Conservation (phyloP, 2,797 vertebrate genomes). For the Arvicola amphibius region DNA sequence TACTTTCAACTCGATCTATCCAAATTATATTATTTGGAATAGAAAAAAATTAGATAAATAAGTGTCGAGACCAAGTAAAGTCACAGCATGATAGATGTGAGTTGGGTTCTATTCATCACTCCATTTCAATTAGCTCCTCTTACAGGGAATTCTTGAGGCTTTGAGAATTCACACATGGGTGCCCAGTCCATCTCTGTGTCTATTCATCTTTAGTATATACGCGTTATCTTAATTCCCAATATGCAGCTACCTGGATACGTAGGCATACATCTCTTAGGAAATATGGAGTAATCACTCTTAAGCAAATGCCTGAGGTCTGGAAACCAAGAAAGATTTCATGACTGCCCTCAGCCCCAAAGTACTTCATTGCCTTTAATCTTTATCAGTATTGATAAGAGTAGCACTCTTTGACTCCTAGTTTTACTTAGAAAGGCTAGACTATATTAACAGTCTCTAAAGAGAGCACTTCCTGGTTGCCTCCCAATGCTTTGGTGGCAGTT, state of each 20-base stretch:
- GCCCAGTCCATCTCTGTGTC: background rate
- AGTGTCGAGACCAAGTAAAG: background rate
- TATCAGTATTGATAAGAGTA: background rate
- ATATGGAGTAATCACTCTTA: background rate
- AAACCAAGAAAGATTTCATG: background rate
- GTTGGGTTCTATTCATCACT: background rate
- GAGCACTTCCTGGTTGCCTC: background rate
- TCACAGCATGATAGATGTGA: background rate
- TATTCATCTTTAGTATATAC: background rate
- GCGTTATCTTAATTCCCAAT: background rate
- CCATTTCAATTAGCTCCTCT: too few species aligned
- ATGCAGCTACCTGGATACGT: background rate
- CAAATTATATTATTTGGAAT: background rate
- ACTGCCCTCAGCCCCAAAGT: background rate
- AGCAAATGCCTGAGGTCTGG: background rate
- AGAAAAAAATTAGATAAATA: background rate
- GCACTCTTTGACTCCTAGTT: background rate
- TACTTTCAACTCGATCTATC: background rate
- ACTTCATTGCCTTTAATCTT: background rate
- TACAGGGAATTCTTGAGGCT: background rate
- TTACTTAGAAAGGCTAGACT: background rate
- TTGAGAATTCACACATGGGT: background rate
- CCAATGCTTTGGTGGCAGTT: background rate
- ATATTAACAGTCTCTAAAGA: background rate
- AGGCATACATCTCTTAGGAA: background rate